These are phyloP conservation scores for Chloroceryle aenea DNA, from an alignment of 2,113 vertebrate genomes.

Conservation along the genomic window DNA sequence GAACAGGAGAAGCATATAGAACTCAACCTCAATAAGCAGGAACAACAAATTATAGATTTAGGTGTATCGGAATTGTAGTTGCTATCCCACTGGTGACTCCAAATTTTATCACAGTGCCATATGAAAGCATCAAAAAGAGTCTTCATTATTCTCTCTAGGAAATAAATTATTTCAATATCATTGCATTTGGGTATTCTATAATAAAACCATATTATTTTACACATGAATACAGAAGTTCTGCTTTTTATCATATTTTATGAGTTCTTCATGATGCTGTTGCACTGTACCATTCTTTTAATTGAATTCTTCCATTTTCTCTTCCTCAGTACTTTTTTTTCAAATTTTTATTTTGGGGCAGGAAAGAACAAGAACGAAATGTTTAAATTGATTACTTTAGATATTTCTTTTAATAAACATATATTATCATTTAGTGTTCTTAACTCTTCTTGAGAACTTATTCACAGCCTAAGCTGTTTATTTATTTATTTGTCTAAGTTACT, in stretches of 20 bases:
- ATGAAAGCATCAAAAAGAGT: background rate
- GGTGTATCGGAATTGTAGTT: background rate
- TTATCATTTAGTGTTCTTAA: background rate
- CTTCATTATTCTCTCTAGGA: background rate
- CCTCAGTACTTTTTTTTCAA: background rate
- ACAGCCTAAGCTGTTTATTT: background rate
- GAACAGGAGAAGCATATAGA: background rate
- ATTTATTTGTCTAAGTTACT: slow-evolving; percentile 28
- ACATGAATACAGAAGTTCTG: background rate
- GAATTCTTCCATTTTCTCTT: background rate
- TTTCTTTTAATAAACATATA: background rate
- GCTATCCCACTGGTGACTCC: background rate
- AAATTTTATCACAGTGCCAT: background rate
- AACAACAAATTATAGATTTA: background rate
- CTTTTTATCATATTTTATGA: background rate
- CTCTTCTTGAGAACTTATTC: background rate
- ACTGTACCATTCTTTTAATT: background rate
- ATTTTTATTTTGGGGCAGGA: background rate
- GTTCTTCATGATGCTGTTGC: background rate
- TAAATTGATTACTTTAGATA: background rate
- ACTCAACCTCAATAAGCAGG: background rate
- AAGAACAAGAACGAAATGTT: background rate
- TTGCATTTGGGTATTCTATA: background rate
- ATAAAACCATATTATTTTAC: background rate
- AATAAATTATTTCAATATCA: background rate